These are phyloP conservation scores for Brachyhypopomus occidentalis DNA, from an alignment of 2,113 vertebrate species.

Conservation along the genomic window DNA sequence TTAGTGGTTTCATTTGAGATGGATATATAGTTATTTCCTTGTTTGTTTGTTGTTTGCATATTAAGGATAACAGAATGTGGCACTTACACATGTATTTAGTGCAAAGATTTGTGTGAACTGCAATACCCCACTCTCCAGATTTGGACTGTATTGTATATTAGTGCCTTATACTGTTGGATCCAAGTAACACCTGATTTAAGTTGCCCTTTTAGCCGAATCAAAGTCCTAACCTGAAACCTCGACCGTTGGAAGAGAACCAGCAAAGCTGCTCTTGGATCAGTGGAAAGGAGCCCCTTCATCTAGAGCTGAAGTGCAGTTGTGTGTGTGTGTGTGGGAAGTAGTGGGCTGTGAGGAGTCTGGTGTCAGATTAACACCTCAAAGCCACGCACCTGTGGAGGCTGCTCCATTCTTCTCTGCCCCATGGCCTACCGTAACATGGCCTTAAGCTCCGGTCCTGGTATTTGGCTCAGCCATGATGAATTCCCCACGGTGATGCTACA, in stretches of 20 bases:
- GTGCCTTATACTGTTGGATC: slow-evolving; percentile 79
- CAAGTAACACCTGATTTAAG: slow-evolving; percentile 56
- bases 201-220: slow-evolving; percentile 53
- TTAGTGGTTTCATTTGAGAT: slow-evolving; percentile 30
- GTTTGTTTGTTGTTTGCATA: slow-evolving; percentile 23
- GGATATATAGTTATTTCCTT: slow-evolving; percentile 16
- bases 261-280: slow-evolving; percentile 5
- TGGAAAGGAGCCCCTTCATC: neutral
- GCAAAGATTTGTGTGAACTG: slow-evolving; percentile 47
- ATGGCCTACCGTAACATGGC: slow-evolving; percentile 50
- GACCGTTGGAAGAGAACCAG: slow-evolving; percentile 1
- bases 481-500: slow-evolving; percentile 16
- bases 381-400: neutral
- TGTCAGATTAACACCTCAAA: slow-evolving; percentile 48
- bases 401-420: slow-evolving; percentile 63
- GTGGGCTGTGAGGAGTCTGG: slow-evolving; percentile 54
- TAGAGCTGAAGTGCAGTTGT: slow-evolving; percentile 17
- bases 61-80: slow-evolving; percentile 30
- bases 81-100: slow-evolving; percentile 40
- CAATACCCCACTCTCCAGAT: slow-evolving; percentile 55
- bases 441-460: slow-evolving; percentile 67
- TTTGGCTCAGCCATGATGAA: slow-evolving; percentile 53
- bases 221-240: slow-evolving; percentile 61
- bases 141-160: slow-evolving; percentile 72
- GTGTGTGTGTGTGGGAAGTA: slow-evolving; percentile 19